Evolutionary conservation across 2,797 vertebrate genomes (phyloP).

Genomic region (Macrochelys suwanniensis): DNA sequence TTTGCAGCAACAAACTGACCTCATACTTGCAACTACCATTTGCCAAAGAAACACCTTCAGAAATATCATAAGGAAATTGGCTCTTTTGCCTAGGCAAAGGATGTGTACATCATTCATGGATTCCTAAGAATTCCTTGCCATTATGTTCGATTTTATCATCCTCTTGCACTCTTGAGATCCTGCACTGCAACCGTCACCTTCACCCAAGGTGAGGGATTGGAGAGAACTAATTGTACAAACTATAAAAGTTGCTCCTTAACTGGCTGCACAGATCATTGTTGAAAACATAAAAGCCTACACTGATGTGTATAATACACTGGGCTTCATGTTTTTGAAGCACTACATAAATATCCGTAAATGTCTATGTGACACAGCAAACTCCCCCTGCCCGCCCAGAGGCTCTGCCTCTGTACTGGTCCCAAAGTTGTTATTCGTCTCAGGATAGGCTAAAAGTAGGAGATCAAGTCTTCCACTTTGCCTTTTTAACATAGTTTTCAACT

Average conservation of each 20-base stretch:
- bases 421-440: neutral
- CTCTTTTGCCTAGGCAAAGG: neutral
- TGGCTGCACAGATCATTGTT: neutral
- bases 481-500: slow-evolving; percentile 4
- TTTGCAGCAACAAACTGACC: neutral
- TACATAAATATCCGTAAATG: neutral
- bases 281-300: neutral
- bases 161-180: neutral
- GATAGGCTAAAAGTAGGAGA: neutral
- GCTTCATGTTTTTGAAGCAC: neutral
- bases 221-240: neutral
- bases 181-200: neutral
- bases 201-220: neutral
- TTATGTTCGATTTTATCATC: neutral
- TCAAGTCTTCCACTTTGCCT: neutral
- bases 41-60: neutral
- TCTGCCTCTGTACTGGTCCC: neutral
- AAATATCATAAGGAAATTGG: neutral
- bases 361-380: neutral
- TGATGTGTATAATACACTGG: fast-evolving
- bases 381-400: neutral
- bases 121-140: neutral
- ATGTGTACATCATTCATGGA: neutral
- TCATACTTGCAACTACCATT: slow-evolving; percentile 18
- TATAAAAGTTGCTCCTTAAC: neutral